These are phyloP conservation scores for Lipophrys pholis DNA, from an alignment of 2,113 vertebrate genomes.

Conservation along the genomic window DNA sequence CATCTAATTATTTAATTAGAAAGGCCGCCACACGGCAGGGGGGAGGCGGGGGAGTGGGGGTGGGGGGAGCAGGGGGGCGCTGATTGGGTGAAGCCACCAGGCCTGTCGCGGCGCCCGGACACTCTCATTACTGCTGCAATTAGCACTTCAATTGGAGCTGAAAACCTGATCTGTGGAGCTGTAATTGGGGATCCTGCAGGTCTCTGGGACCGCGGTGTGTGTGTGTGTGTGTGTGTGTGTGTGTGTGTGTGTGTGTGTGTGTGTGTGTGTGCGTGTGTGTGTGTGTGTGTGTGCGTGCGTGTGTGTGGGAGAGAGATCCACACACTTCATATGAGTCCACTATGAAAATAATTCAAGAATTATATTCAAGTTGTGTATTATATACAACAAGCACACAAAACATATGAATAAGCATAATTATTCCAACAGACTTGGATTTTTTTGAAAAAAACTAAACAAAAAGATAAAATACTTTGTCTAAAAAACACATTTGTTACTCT, in stretches of 20 bases:
- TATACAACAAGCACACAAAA: too few species aligned
- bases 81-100: conserved; percentile 93
- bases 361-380: too few species aligned
- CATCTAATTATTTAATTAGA: conserved; percentile 99
- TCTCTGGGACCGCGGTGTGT: conserved; percentile 87
- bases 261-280: conserved; percentile 28
- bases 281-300: conserved; percentile 15
- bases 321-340: too few species aligned
- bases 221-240: conserved; percentile 9
- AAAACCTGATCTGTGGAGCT: conserved; percentile 94
- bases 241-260: too few species aligned
- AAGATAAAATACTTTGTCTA: too few species aligned
- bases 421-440: too few species aligned
- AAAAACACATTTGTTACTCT: too few species aligned
- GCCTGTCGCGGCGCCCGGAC: conserved; percentile 89
- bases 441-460: too few species aligned
- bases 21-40: conserved; percentile 86
- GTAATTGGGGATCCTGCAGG: conserved; percentile 95
- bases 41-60: background rate
- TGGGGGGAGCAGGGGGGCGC: conserved; percentile 76
- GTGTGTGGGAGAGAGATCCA: too few species aligned
- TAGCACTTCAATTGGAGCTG: conserved; percentile 98
- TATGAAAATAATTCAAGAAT: too few species aligned
- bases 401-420: too few species aligned
- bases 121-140: conserved; percentile 98